Evolutionary conservation across 2,113 vertebrate species (phyloP), one percentile per base, ranked within the genome.

Genomic region (Tichodroma muraria): DNA sequence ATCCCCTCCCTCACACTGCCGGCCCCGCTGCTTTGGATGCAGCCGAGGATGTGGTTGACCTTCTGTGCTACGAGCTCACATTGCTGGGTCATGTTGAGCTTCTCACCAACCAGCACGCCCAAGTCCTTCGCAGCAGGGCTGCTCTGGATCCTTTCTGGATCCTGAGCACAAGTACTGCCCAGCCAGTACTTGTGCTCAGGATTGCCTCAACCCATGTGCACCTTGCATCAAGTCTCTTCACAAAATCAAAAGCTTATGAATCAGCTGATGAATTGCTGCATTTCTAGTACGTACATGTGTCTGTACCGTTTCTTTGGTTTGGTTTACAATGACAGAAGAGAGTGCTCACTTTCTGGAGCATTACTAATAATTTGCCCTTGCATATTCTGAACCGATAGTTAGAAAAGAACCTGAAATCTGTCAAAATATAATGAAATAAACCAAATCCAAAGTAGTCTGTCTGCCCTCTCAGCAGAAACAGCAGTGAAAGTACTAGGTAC

Each of bases 371-470:
- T 85, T 80, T 85, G 75, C 75, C 66, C 31, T 85, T 86, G 71
- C 17, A 49, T 64, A 68, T 95, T 90, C 73, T 61, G 76, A 97
- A 87, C 61, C 12, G 14, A 40, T 80, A 80, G 94, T 81, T 90
- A 92, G 86, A 31, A 73, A 80, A 75, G 56, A 49, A 79, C 19
- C 35, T 80, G 6, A 30, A 65, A 72, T 68, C 83, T 90, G 77
- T 80, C 47, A 75, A 94, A 85, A 79, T 23, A 63, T 6, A 76
- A 95, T 56, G 28, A 95, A 95, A 93, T 23, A 81, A 88, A 70
- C 17, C 25, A 35, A 31, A 56, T 9, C 21, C 56, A 13, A 68
- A 47, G n/a, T 10, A 56, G 50, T 15, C 87, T 60, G 24, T 69
- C 69, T 88, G 85, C 17, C 54, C 63, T 85, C 35, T 42, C 52